Evolutionary conservation across 2,888 invertebrate species (phyloP).

Genomic region (Metellina segmentata): DNA sequence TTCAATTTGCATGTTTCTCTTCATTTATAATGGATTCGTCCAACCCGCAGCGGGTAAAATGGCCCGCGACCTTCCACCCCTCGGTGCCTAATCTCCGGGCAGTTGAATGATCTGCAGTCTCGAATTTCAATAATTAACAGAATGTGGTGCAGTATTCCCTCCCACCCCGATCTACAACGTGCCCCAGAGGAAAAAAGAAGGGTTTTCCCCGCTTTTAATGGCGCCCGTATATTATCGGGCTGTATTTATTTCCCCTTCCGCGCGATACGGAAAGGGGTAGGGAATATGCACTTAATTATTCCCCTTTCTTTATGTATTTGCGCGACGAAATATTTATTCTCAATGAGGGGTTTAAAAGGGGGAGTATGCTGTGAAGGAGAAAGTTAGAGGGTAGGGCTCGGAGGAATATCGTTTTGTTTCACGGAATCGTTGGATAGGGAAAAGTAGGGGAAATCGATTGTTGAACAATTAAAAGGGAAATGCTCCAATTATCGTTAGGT

Average conservation of each 20-base stretch:
- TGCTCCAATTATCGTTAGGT: background rate
- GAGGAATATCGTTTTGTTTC: background rate
- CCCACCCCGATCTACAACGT: background rate
- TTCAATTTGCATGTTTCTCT: conserved; percentile 69
- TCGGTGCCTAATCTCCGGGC: conserved; percentile 42
- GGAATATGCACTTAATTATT: conserved; percentile 58
- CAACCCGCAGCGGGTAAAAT: conserved; percentile 3
- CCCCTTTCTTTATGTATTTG: conserved; percentile 43
- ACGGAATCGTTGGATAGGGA: background rate
- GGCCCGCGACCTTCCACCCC: conserved; percentile 26
- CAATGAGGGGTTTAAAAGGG: background rate
- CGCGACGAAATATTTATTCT: conserved; percentile 26
- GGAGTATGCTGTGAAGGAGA: background rate
- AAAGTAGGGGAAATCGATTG: conserved; percentile 17
- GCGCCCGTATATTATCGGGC: conserved; percentile 52
- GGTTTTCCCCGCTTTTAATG: conserved; percentile 29
- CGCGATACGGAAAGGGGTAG: conserved; percentile 12
- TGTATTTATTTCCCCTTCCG: conserved; percentile 55
- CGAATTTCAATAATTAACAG: conserved; percentile 75
- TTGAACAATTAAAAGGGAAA: conserved; percentile 13
- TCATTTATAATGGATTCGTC: conserved; percentile 68
- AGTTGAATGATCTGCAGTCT: conserved; percentile 62
- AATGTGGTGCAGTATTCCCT: conserved; percentile 31
- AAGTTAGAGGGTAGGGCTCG: background rate
- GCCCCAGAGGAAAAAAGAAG: conserved; percentile 9